These are phyloP conservation scores for Tipula helvola DNA, from an alignment of 2,888 invertebrate species.

Conservation along the genomic window DNA sequence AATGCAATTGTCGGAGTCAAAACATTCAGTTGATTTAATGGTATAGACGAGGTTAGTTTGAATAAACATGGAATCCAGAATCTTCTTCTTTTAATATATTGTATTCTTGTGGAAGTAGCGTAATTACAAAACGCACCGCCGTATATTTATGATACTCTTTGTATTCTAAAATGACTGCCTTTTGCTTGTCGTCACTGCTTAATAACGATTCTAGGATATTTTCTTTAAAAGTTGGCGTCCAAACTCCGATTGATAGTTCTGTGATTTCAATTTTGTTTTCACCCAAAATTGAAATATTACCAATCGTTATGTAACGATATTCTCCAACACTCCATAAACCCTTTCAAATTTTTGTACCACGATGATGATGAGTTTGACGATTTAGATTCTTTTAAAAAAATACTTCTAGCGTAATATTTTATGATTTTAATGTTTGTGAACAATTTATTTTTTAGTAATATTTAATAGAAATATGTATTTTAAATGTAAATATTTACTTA, in stretches of 20 bases:
- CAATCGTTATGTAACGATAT: slow-evolving; percentile 58
- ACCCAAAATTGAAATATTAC: slow-evolving; percentile 73
- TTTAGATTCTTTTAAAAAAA: no score
- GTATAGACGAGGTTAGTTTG: slow-evolving; percentile 71
- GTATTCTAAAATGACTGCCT: slow-evolving; percentile 55
- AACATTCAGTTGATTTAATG: slow-evolving; percentile 76
- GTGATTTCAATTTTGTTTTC: slow-evolving; percentile 83
- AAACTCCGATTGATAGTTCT: slow-evolving; percentile 83
- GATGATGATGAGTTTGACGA: no score
- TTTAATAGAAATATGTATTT: no score
- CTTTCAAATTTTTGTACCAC: slow-evolving; percentile 84
- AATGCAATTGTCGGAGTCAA: slow-evolving; percentile 52
- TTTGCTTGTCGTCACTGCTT: slow-evolving; percentile 58
- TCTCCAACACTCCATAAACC: slow-evolving; percentile 67
- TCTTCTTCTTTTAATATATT: slow-evolving; percentile 55
- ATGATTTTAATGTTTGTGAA: no score
- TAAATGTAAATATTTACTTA: no score
- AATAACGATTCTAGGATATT: slow-evolving; percentile 79
- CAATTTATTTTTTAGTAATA: no score
- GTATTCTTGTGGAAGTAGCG: slow-evolving; percentile 60
- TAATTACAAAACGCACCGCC: slow-evolving; percentile 81
- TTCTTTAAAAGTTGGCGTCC: slow-evolving; percentile 97
- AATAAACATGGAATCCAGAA: slow-evolving; percentile 87
- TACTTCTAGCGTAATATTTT: no score
- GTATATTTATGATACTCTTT: slow-evolving; percentile 94